These are phyloP conservation scores for Siniperca obscura DNA, from an alignment of 2,797 vertebrate species.

Conservation along the genomic window DNA sequence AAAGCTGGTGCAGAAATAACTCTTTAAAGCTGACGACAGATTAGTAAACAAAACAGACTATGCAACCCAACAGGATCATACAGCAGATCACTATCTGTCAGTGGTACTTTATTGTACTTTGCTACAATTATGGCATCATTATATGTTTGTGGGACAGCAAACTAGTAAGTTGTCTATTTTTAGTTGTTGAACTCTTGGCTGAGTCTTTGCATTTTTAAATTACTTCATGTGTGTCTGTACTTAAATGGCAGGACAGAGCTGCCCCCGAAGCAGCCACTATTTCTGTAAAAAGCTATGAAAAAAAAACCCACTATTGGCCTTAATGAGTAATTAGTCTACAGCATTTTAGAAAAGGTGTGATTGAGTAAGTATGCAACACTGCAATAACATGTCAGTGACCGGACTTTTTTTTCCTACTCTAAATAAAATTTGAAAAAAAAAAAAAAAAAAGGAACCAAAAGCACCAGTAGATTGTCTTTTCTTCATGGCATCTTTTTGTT, in stretches of 20 bases:
- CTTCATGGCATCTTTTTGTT: slow-evolving; percentile 22
- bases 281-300: slow-evolving; percentile 68
- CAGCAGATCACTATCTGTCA: slow-evolving; percentile 42
- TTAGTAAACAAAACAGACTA: slow-evolving; percentile 57
- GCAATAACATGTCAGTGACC: slow-evolving; percentile 82
- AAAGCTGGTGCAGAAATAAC: slow-evolving; percentile 36
- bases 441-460: slow-evolving; percentile 30
- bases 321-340: slow-evolving; percentile 78
- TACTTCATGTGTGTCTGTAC: slow-evolving; percentile 46
- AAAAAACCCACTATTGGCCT: slow-evolving; percentile 80
- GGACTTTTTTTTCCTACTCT: slow-evolving; percentile 79
- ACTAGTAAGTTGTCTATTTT: slow-evolving; percentile 31
- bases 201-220: slow-evolving; percentile 38
- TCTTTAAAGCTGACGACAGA: slow-evolving; percentile 30
- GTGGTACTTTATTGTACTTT: neutral
- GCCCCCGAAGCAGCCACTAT: slow-evolving; percentile 43
- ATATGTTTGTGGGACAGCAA: slow-evolving; percentile 21
- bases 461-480: slow-evolving; percentile 52
- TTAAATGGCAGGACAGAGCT: slow-evolving; percentile 54
- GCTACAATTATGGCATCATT: slow-evolving; percentile 2
- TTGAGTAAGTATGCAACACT: slow-evolving; percentile 81
- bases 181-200: slow-evolving; percentile 24
- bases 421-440: slow-evolving; percentile 81
- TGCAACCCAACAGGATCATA: slow-evolving; percentile 66
- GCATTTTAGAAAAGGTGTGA: slow-evolving; percentile 79